Conservation (phyloP, 2,797 vertebrate genomes). For the Peromyscus eremicus region DNA sequence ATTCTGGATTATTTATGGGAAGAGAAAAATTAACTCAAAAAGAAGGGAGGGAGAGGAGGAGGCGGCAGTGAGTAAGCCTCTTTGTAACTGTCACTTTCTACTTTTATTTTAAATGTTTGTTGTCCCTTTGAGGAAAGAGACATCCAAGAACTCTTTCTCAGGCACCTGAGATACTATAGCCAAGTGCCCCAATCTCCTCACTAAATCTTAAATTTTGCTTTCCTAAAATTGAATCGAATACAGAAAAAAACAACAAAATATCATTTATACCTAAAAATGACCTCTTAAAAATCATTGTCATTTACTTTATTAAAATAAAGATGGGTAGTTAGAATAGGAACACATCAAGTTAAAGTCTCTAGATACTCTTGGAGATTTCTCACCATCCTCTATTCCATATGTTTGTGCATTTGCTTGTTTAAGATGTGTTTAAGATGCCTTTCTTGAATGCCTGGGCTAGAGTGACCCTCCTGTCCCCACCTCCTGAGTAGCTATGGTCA, state of each 20-base stretch:
- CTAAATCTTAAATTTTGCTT: background rate
- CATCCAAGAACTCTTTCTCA: background rate
- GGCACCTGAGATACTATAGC: background rate
- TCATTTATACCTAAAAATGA: background rate
- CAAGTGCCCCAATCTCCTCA: background rate
- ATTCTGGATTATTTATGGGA: background rate
- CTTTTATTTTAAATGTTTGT: background rate
- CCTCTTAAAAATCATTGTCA: background rate
- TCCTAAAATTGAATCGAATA: background rate
- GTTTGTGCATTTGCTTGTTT: background rate
- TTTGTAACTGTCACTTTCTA: background rate
- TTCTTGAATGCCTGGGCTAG: background rate
- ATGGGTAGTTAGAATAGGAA: background rate
- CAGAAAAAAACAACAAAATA: background rate
- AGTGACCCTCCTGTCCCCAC: background rate
- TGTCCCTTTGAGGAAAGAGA: background rate
- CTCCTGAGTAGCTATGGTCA: background rate
- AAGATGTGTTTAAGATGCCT: background rate
- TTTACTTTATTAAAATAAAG: background rate
- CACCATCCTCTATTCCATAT: background rate
- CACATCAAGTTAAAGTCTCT: background rate
- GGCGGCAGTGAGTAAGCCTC: background rate
- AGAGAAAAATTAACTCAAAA: background rate
- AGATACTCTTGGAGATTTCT: background rate
- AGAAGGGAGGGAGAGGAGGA: background rate